A percentile compares a stretch with the other conserved stretches of the same genome.
Conservation (phyloP, 2,888 invertebrate genomes). For the Zaprionus bogoriensis region DNA sequence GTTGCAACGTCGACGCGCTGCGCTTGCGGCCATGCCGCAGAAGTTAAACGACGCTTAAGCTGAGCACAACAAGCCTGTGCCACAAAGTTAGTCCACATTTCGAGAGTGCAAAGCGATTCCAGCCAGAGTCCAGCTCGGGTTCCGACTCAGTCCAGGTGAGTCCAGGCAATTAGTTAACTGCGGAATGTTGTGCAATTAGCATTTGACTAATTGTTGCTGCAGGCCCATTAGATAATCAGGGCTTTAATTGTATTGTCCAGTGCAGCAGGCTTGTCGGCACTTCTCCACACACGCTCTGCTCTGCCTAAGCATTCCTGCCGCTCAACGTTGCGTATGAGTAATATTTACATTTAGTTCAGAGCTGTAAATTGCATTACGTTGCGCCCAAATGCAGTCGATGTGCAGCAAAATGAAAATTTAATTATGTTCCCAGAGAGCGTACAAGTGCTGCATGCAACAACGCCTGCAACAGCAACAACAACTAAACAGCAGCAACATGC, state of each 20-base stretch:
- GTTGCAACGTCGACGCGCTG: constrained; percentile 23
- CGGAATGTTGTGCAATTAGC: constrained; percentile 36
- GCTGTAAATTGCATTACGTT: constrained; percentile 62
- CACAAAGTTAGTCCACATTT: constrained; percentile 23
- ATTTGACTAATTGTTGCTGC: constrained; percentile 46
- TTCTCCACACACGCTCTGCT: background rate
- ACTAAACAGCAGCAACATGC: background rate
- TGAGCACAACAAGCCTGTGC: constrained; percentile 64
- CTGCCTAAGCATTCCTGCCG: constrained; percentile 29
- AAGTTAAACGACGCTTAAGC: constrained; percentile 67
- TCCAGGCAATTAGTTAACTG: constrained; percentile 11
- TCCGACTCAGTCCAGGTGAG: constrained; percentile 11
- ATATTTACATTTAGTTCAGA: constrained; percentile 53
- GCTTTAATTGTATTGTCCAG: constrained; percentile 32
- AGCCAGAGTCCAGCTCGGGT: background rate
- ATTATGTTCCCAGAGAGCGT: constrained; percentile 31
- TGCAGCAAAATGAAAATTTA: constrained; percentile 43
- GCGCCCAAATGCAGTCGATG: constrained; percentile 31
- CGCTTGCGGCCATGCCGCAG: constrained; percentile 49
- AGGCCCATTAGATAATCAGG: constrained; percentile 39
- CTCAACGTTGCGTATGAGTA: constrained; percentile 63
- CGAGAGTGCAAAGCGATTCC: background rate
- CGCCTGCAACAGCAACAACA: background rate
- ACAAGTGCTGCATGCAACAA: background rate
- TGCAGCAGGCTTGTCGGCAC: background rate